Evolutionary conservation across 35 echinoderm and acorn worm genomes (phyloP), one percentile per base, ranked within the genome.

Genomic region (Heliocidaris tuberculata): DNA sequence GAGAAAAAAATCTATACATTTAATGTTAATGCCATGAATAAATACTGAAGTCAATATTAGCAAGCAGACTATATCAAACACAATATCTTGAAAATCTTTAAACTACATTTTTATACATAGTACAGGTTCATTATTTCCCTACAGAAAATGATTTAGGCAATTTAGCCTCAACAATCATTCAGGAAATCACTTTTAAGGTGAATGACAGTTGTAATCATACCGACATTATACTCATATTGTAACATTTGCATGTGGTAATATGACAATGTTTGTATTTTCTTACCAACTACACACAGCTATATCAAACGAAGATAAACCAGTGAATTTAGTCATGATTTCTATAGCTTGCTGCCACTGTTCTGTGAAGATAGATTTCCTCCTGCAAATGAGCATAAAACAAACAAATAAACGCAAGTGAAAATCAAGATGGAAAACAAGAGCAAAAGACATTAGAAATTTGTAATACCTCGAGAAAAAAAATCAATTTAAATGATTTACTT

Each of bases 361-460:
- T 92, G 90, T 92, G 48, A 92, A 92, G 10, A 92, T 13, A 56
- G 90, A 92, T 50, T 48, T 56, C 49, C 49, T 92, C 48, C 90
- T 92, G n/a, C 15, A 56, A 42, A 56, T 19, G 49, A 54, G 2
- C 10, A 56, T 50, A 85, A 85, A 85, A 29, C n/a, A 85, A 85
- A 85, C 15, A 85, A 85, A 85, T 19, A 85, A 85, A 85, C 2
- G n/a, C 2, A 85, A 85, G 4, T 85, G 15, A 29, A 85, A 42
- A 42, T 0, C 3, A 3, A 42, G 35, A 42, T 42, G 35, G 35
- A 42, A 42, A 42, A 42, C 35, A 42, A 42, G 35, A 13, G 10
- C 12, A 60, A 15, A 19, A 60, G 19, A 60, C 12, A 60, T 12
- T 10, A 60, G 10, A 60, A 60, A 60, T 60, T 60, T 60, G 59